Evolutionary conservation across 2,888 invertebrate genomes (phyloP), one percentile per base, ranked within the genome.

Genomic region (Athetis lepigone): DNA sequence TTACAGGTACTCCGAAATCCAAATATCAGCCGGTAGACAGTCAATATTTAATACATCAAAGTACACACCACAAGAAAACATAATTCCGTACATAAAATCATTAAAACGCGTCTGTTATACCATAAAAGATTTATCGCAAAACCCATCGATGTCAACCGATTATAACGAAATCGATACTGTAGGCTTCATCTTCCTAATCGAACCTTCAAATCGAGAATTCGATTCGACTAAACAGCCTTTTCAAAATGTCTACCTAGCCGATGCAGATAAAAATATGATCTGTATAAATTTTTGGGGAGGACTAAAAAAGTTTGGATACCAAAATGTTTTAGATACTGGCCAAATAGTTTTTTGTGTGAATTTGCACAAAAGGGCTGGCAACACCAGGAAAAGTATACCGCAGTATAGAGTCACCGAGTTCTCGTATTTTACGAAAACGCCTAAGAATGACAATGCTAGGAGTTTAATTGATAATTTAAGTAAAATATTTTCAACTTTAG

Each of bases 121-220:
- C n/a, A 94, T 97, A 58, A 87, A 88, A 72, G 93, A 96, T 62
- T 80, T 96, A 21, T 65, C 83, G 0, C 74, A 84, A 66, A 90
- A 89, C 19, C 85, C 90, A 0, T 63, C 73, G 0, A 78, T 84
- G 56, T 59, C 66, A 4, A 90, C 89, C 19, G 87, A 91, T 47
- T 97, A 96, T 82, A 96, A 96, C 67, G 98, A 98, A 94, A 95
- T 97, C 70, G 98, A 98, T 89, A 96, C 97, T 9, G 95, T 96
- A 4, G 98, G 98, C 1, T 80, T 97, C 2, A 95, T 98, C 39
- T 94, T 97, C 23, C 88, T 93, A 60, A 92, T 96, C 37, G 95
- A 95, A 69, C 94, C 95, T 23, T 85, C 93, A 25, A 91, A 90
- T 23, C 83, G 88, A 63, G 92, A 93, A 13, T 92, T 92, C 55